Conservation (phyloP, 2,113 vertebrate genomes). For the Rhagologus leucostigma region DNA sequence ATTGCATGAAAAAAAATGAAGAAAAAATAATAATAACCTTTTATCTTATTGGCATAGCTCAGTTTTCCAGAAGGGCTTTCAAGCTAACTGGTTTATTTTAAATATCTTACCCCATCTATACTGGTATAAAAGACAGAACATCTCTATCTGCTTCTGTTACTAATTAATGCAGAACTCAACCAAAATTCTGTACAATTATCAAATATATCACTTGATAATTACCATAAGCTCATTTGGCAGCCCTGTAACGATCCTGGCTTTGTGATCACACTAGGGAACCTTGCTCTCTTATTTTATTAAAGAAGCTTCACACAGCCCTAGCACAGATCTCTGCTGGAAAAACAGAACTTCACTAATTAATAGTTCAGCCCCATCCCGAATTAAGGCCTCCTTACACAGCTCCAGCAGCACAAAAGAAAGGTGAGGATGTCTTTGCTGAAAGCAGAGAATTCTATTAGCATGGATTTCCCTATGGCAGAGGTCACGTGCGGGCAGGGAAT, state of each 20-base stretch:
- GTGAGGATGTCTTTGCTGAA: slow-evolving; percentile 4
- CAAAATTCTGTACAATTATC: background rate
- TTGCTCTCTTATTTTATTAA: slow-evolving; percentile 28
- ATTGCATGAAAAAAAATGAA: background rate
- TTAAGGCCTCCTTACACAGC: background rate
- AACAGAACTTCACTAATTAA: slow-evolving; percentile 37
- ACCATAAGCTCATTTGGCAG: slow-evolving; percentile 28
- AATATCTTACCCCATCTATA: background rate
- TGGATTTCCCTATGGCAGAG: background rate
- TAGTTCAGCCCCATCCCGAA: background rate
- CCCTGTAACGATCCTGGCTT: background rate
- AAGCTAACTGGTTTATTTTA: background rate
- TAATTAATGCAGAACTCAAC: background rate
- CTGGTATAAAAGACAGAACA: background rate
- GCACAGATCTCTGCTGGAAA: background rate
- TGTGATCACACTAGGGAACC: slow-evolving; percentile 13
- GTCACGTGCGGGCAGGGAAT: background rate
- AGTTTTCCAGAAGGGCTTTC: background rate
- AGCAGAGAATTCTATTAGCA: background rate
- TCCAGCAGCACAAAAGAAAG: background rate
- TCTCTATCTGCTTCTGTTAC: background rate
- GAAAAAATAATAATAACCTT: background rate
- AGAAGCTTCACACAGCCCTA: background rate
- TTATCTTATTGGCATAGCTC: background rate
- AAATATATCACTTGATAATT: slow-evolving; percentile 36